Evolutionary conservation across 2,888 invertebrate species (phyloP), one percentile per base, ranked within the genome.

Genomic region (Prosapia bicincta): DNA sequence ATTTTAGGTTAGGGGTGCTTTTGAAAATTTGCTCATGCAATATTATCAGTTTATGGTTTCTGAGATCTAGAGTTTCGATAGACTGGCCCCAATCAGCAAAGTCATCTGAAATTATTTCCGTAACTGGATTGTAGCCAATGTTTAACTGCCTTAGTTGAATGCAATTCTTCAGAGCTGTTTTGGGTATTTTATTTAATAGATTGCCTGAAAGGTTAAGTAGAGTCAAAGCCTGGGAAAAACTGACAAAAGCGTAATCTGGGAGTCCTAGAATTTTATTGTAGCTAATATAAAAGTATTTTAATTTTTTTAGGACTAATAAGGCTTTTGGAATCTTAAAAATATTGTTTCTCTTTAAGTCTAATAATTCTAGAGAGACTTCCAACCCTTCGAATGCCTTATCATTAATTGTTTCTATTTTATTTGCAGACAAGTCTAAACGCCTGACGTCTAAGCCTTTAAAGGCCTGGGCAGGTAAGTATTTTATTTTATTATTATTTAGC

Each of bases 101-200:
- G 84, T 94, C 93, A 79, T 91, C 69, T 23, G 76, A 78, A 9
- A 28, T 25, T 10, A 81, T 78, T 26, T 92, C 91, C 79, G 90
- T 88, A 82, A 96, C 94, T 83, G 91, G 91, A 85, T 96, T 96
- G 85, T 95, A 95, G 78, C 94, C 95, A 82, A 96, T 89, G 85
- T 95, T 95, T 80, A 96, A 89, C 85, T 95, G 94, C 20, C 93
- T 88, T 75, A 96, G 87, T 82, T 91, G 90, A 74, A 91, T 90
- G 82, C 94, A 93, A 82, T 90, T 90, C 81, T 88, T 88, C 78
- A 96, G 86, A 7, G 92, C 89, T 66, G 88, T 86, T 0, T 89
- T 87, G 10, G 96, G 95, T 78, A 95, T 89, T 80, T 88, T 86
- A 79, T 89, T 90, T 83, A 96, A 88, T 83, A 91, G 91, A 85